phyloP scores from a whole-genome alignment of 2,888 invertebrate species.

The Allacma fusca region DNA sequence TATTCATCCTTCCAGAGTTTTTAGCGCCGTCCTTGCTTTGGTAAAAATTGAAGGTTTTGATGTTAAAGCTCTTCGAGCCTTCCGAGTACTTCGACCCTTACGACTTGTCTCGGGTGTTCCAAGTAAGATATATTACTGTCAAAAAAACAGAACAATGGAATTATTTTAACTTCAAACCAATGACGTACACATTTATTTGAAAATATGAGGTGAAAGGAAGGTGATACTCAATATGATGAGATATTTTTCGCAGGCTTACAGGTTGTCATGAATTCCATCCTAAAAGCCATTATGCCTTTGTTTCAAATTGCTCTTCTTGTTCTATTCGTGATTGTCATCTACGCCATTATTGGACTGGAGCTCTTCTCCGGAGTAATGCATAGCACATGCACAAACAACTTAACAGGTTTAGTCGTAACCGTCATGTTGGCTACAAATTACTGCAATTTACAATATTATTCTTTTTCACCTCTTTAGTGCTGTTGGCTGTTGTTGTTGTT shows the following conservation, averaged over 20 bases:
- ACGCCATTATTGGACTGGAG: constrained; percentile 60
- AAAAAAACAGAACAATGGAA: too few relatives aligned
- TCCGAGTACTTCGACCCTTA: constrained; percentile 71
- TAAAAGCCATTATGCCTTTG: constrained; percentile 71
- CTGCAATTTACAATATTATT: not conserved
- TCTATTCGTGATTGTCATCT: constrained; percentile 60
- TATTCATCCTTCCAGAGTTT: constrained; percentile 63
- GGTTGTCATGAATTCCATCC: constrained; percentile 72
- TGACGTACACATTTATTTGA: too few relatives aligned
- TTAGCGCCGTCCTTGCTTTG: constrained; percentile 65
- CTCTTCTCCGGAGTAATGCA: constrained; percentile 70
- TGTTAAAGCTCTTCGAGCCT: constrained; percentile 72
- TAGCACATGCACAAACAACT: constrained; percentile 67
- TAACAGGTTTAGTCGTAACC: constrained; percentile 64
- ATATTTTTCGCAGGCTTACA: constrained; percentile 66
- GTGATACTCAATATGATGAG: not conserved
- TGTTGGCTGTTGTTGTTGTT: not conserved
- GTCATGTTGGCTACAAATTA: not conserved
- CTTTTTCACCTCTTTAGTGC: not conserved
- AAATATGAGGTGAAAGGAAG: not conserved
- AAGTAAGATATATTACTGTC: constrained; percentile 64
- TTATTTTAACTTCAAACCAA: too few relatives aligned
- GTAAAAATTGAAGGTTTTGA: constrained; percentile 68
- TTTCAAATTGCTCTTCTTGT: constrained; percentile 60
- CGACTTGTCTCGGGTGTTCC: constrained; percentile 72